A percentile compares a stretch with the other conserved stretches of the same genome.
Conservation (phyloP, 2,888 invertebrate species). For the Dasysyrphus tricinctus region DNA sequence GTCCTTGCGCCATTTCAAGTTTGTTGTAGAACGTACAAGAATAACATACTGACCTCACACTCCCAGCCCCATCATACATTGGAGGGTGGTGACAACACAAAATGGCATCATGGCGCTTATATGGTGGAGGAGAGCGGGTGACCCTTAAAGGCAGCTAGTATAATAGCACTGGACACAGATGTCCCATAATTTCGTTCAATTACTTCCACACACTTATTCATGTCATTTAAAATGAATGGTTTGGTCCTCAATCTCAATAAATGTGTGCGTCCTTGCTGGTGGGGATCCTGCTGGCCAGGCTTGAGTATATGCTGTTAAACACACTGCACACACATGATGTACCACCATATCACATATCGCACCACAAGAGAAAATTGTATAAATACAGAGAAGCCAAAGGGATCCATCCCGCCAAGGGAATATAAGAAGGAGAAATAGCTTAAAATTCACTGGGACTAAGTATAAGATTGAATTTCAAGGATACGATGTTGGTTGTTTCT, state of each 20-base stretch:
- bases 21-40: constrained; percentile 25
- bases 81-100: constrained; percentile 37
- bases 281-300: not conserved
- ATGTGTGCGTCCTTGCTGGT: constrained; percentile 57
- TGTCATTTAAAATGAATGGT: constrained; percentile 74
- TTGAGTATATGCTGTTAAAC: constrained; percentile 31
- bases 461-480: constrained; percentile 58
- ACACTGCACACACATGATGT: constrained; percentile 44
- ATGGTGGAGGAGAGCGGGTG: not conserved
- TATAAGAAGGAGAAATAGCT: constrained; percentile 10
- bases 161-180: constrained; percentile 68
- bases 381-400: constrained; percentile 24
- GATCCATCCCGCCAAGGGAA: constrained; percentile 3
- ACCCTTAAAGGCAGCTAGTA: constrained; percentile 35
- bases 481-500: constrained; percentile 24
- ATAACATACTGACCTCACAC: constrained; percentile 17
- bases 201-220: constrained; percentile 74
- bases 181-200: constrained; percentile 74
- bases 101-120: constrained; percentile 15
- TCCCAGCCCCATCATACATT: constrained; percentile 3
- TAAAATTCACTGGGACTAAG: constrained; percentile 41
- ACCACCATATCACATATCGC: constrained; percentile 1
- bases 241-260: constrained; percentile 68
- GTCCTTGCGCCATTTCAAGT: constrained; percentile 30
- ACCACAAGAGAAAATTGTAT: constrained; percentile 10